Conservation (phyloP, 2,113 vertebrate species). For the Thamnophis sirtalis region DNA sequence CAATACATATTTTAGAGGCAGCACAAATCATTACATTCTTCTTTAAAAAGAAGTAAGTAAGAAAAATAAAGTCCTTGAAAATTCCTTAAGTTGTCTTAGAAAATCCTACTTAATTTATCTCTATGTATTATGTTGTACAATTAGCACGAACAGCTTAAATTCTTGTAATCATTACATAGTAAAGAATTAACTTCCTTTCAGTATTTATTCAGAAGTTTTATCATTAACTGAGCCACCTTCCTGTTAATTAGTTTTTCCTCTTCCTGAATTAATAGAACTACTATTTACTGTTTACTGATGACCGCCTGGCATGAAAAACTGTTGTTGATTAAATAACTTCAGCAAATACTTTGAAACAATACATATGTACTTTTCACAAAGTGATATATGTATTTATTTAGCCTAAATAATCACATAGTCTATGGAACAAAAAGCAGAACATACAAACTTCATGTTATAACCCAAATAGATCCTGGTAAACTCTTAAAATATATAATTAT, state of each 20-base stretch:
- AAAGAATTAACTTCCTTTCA: constrained; percentile 44
- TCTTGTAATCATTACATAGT: constrained; percentile 37
- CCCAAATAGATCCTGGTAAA: too few relatives aligned
- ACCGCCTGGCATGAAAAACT: neutral
- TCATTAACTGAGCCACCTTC: constrained; percentile 15
- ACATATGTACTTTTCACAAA: neutral
- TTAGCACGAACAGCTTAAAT: constrained; percentile 35
- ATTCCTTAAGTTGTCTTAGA: constrained; percentile 26
- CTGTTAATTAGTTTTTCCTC: constrained; percentile 3
- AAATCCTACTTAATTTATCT: constrained; percentile 50
- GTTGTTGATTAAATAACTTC: constrained; percentile 12
- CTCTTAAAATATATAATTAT: neutral
- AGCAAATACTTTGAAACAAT: constrained; percentile 26
- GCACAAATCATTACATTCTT: neutral
- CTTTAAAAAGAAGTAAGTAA: neutral
- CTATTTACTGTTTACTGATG: constrained; percentile 4
- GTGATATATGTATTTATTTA: neutral
- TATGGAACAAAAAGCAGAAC: neutral
- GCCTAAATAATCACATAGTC: neutral
- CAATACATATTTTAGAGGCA: neutral
- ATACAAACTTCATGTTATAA: neutral
- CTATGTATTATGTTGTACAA: constrained; percentile 20
- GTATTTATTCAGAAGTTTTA: constrained; percentile 41
- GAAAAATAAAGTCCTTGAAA: constrained; percentile 17
- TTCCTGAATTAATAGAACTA: constrained; percentile 8